Evolutionary conservation across 1,140 invertebrate genomes (phyloP), one percentile per base, ranked within the genome.

Genomic region (Drosophila varians): DNA sequence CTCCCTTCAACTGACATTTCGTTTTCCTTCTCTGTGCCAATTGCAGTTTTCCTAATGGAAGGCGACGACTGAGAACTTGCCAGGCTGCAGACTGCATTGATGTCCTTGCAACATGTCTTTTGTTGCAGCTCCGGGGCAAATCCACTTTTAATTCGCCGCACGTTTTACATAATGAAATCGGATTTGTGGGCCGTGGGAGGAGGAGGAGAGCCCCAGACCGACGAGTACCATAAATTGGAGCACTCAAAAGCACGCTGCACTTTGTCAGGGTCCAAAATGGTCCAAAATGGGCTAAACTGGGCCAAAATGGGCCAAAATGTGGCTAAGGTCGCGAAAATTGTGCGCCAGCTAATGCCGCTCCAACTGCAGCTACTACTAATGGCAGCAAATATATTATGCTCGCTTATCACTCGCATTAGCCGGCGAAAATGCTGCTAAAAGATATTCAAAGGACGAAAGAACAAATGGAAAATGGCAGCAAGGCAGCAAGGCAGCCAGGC

Each of bases 121-220:
- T 72, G 46, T 71, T 71, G 55, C 28, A 53, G 58, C 48, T 64
- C n/a, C 2, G 58, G 16, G 58, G 48, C 31, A 82, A 82, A 87
- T 87, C 82, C 58, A 74, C 71, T 82, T 74, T 87, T 87, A 82
- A 87, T 87, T 77, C 82, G 51, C 69, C 55, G 70, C 82, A 87
- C 77, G 82, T 87, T 82, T 68, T 87, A 77, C 82, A 87, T 87
- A 87, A 87, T 87, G 77, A 86, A 87, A 87, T 74, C 65, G 74
- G 82, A 82, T 87, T 87, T 77, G 77, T 66, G 73, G 68, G 82
- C 36, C 48, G 42, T 31, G 46, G 53, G 12, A 9, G 31, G 12
- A 12, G 19, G 25, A 2, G 49, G 66, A 4, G 16, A 23, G 26
- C 16, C 38, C 25, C 19, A 45, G 7, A 53, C 42, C 23, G 43